A percentile compares a stretch with the other conserved stretches of the same genome.
phyloP scores from a whole-genome alignment of 2,113 vertebrate genomes.

The Stomatorhinus ivindoensis region DNA sequence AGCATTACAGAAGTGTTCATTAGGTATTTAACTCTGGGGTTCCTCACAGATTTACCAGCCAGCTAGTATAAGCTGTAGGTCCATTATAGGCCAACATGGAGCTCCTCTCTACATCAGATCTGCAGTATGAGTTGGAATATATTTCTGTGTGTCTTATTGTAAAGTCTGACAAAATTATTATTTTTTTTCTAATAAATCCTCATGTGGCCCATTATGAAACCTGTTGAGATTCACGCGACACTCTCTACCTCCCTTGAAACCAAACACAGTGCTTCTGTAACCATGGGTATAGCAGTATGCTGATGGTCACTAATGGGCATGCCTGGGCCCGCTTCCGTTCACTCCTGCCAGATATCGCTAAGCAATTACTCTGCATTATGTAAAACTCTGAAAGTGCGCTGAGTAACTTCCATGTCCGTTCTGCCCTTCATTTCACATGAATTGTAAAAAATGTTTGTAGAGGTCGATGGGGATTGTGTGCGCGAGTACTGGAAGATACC shows the following conservation, averaged over 20 bases:
- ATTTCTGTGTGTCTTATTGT: neutral
- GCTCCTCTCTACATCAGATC: neutral
- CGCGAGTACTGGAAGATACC: neutral
- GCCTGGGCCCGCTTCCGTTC: neutral
- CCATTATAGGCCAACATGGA: neutral
- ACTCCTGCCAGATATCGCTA: slow-evolving; percentile 37
- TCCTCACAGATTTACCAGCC: neutral
- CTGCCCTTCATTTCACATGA: neutral
- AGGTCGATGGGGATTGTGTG: neutral
- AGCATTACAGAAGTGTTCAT: neutral
- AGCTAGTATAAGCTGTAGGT: neutral
- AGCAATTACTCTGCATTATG: slow-evolving; percentile 22
- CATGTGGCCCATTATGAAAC: slow-evolving; percentile 11
- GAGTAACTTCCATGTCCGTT: neutral
- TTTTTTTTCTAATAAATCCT: neutral
- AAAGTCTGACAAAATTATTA: slow-evolving; percentile 14
- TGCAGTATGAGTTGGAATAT: neutral
- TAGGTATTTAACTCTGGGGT: neutral
- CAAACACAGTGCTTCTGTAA: neutral
- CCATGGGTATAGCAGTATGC: neutral
- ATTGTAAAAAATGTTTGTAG: neutral
- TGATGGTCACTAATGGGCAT: neutral
- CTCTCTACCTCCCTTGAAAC: slow-evolving; percentile 5
- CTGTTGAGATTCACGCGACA: neutral
- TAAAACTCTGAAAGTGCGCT: neutral